Evolutionary conservation across 1,140 invertebrate genomes (phyloP).

Genomic region (Notospermus geniculatus): DNA sequence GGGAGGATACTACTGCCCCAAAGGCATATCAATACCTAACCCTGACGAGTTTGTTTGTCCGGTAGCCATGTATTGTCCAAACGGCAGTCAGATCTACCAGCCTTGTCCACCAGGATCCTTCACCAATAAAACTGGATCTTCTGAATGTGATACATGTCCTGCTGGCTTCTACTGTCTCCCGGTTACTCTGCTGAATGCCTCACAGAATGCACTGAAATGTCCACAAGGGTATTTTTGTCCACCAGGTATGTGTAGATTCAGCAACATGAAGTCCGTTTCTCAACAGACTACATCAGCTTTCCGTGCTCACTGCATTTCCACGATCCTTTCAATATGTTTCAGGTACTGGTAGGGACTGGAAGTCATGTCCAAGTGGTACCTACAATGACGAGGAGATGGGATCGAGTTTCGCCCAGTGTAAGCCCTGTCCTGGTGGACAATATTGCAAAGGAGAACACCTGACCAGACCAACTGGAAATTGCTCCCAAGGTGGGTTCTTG

Average conservation of each 20-base stretch:
- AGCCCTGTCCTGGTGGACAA: slow-evolving; percentile 39
- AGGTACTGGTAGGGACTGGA: slow-evolving; percentile 32
- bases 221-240: slow-evolving; percentile 44
- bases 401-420: slow-evolving; percentile 30
- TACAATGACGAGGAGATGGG: slow-evolving; percentile 46
- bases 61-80: slow-evolving; percentile 26
- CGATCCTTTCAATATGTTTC: slow-evolving; percentile 47
- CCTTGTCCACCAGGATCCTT: slow-evolving; percentile 44
- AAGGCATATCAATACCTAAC: slow-evolving; percentile 8
- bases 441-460: slow-evolving; percentile 49
- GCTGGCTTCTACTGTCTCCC: slow-evolving; percentile 45
- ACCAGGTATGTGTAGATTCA: no score
- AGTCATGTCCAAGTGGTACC: slow-evolving; percentile 45
- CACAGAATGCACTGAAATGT: slow-evolving; percentile 42
- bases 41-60: no score
- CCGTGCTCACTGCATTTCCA: no score
- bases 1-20: slow-evolving; percentile 43
- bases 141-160: slow-evolving; percentile 32
- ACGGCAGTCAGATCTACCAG: slow-evolving; percentile 35
- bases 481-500: slow-evolving; percentile 48
- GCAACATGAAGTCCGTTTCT: no score
- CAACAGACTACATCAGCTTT: no score
- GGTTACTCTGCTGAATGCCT: slow-evolving; percentile 35
- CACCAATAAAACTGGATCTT: slow-evolving; percentile 43
- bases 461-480: slow-evolving; percentile 40